Evolutionary conservation across 2,888 invertebrate genomes (phyloP).

Genomic region (Laspeyria flexula): DNA sequence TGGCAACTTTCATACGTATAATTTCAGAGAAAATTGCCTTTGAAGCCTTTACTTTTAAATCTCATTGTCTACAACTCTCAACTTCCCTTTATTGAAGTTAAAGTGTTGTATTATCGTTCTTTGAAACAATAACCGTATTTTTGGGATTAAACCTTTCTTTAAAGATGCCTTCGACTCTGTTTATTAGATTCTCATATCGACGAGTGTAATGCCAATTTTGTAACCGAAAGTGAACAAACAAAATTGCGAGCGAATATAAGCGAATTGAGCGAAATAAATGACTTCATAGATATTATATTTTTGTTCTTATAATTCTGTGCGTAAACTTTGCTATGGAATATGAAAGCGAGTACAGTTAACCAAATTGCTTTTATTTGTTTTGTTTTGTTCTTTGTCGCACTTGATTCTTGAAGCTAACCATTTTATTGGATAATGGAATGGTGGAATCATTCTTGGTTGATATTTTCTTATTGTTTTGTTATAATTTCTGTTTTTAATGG

Average conservation of each 20-base stretch:
- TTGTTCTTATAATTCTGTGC: constrained; percentile 35
- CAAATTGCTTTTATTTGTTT: constrained; percentile 59
- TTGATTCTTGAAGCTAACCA: constrained; percentile 31
- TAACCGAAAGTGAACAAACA: constrained; percentile 40
- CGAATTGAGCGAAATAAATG: constrained; percentile 38
- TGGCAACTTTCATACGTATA: constrained; percentile 64
- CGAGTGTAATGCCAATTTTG: constrained; percentile 50
- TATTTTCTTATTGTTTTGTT: constrained; percentile 25
- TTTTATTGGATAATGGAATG: constrained; percentile 50
- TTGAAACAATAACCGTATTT: constrained; percentile 30
- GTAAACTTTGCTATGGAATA: constrained; percentile 51
- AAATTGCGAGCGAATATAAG: constrained; percentile 49
- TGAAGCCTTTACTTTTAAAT: constrained; percentile 46
- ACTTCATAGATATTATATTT: constrained; percentile 46
- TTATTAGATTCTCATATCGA: constrained; percentile 41
- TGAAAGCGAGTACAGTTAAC: constrained; percentile 58
- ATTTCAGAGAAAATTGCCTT: constrained; percentile 61
- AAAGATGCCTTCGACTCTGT: constrained; percentile 15
- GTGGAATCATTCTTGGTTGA: constrained; percentile 36
- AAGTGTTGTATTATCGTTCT: constrained; percentile 27
- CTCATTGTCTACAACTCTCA: constrained; percentile 47
- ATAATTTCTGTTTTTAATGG: neutral
- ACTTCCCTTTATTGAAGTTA: constrained; percentile 33
- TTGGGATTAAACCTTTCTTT: constrained; percentile 14
- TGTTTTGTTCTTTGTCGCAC: constrained; percentile 40